Evolutionary conservation across 2,113 vertebrate species (phyloP), one percentile per base, ranked within the genome.

Genomic region (Cynoglossus semilaevis): DNA sequence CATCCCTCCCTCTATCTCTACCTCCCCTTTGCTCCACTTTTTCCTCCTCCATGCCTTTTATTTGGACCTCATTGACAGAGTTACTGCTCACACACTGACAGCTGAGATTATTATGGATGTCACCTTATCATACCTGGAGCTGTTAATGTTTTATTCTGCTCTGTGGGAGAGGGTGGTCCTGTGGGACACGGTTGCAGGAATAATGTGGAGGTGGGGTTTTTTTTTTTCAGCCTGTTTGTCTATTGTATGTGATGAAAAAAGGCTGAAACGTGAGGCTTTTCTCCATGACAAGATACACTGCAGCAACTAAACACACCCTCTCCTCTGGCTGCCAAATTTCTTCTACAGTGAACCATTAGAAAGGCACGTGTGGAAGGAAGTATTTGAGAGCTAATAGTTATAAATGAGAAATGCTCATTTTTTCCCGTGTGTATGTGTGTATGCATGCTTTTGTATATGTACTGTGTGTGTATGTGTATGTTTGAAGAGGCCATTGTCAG

Each of bases 131-230:
- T 62, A 63, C 41, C 67, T 51, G 42, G 73, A 17, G 17, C 38
- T 42, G 69, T 34, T 87, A 85, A 89, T 81, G 81, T 80, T 86
- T 87, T 80, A 74, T 77, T 65, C 65, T 50, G 58, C 74, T 59
- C 51, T 63, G 79, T 76, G 37, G 34, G 54, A 67, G 64, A 67
- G 64, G 11, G 49, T 15, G 15, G 50, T 68, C 49, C 67, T 11
- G 5, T 19, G 68, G 75, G 67, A 70, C 58, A 52, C 15, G 34
- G 11, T 44, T 2, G 29, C 15, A 46, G 51, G 37, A 55, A 56
- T 49, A 50, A 52, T 41, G 10, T 41, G 22, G 22, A 36, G 13
- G 4, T n/a, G 40, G 38, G 8, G 15, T 34, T 3, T 8, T 22
- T 48, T 61, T 34, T 58, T 34, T 63, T 64, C 15, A 48, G 48